Evolutionary conservation across 2,113 vertebrate species (phyloP).

Genomic region (Gracilinanus agilis): DNA sequence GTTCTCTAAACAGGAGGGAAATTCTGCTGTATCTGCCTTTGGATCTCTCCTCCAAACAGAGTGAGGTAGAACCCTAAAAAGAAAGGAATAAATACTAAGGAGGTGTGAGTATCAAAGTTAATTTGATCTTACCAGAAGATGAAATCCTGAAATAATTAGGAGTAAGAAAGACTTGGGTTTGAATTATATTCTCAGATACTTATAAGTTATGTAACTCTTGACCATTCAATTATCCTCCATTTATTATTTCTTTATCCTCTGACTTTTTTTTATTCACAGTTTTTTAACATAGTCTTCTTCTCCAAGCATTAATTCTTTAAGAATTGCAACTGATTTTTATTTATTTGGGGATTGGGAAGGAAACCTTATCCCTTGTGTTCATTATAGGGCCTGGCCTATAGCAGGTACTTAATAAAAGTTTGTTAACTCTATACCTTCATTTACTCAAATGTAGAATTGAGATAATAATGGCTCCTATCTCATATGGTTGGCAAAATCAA

Average conservation of each 20-base stretch:
- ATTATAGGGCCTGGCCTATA: not conserved
- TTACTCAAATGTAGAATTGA: not conserved
- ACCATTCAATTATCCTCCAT: not conserved
- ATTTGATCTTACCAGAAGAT: not conserved
- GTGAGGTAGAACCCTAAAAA: not conserved
- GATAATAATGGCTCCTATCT: not conserved
- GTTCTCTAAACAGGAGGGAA: not conserved
- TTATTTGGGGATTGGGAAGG: not conserved
- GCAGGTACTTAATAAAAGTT: not conserved
- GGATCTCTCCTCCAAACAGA: not conserved
- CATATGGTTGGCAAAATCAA: not conserved
- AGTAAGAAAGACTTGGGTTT: not conserved
- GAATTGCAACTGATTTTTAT: not conserved
- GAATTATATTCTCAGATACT: not conserved
- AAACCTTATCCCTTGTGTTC: not conserved
- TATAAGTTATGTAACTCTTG: not conserved
- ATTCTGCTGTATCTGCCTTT: not conserved
- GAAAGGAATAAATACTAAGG: not conserved
- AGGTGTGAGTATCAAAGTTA: not conserved
- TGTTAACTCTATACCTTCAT: not conserved
- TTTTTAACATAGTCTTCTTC: not conserved
- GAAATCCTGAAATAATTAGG: not conserved
- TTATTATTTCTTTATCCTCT: not conserved
- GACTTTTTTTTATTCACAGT: not conserved
- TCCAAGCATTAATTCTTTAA: not conserved